phyloP scores from a whole-genome alignment of 2,113 vertebrate species.

The Rhea americana region DNA sequence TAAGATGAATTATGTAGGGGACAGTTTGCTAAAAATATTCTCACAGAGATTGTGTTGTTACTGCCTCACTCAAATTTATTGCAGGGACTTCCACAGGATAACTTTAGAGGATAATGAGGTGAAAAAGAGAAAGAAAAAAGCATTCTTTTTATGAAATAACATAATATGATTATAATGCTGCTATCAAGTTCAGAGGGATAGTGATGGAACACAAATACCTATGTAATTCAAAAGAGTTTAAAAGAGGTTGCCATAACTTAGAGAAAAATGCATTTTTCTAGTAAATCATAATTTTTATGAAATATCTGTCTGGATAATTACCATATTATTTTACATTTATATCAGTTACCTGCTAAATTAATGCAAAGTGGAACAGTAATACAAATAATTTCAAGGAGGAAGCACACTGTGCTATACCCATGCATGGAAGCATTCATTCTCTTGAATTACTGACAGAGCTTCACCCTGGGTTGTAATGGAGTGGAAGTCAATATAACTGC shows the following conservation, averaged over 20 bases:
- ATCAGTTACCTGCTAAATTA: conserved; percentile 31
- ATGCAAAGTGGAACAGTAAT: background rate
- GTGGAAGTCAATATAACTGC: background rate
- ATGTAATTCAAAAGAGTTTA: conserved; percentile 13
- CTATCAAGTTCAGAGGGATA: background rate
- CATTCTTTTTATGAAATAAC: background rate
- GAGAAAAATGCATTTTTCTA: conserved; percentile 18
- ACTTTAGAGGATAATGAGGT: background rate
- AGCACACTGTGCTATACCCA: background rate
- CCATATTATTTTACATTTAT: background rate
- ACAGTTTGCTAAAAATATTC: background rate
- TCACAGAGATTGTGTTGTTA: background rate
- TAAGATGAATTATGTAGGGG: background rate
- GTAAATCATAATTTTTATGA: background rate
- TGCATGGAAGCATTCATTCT: background rate
- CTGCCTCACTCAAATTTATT: background rate
- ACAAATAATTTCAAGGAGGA: background rate
- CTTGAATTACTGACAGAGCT: background rate
- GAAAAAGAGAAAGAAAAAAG: background rate
- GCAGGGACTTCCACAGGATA: background rate
- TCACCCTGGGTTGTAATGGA: background rate
- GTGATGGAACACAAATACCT: conserved; percentile 19
- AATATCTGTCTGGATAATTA: conserved; percentile 21
- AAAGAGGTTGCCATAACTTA: background rate
- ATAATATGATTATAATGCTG: background rate